Evolutionary conservation across 2,113 vertebrate species (phyloP), one percentile per base, ranked within the genome.

Genomic region (Phaethornis superciliosus): DNA sequence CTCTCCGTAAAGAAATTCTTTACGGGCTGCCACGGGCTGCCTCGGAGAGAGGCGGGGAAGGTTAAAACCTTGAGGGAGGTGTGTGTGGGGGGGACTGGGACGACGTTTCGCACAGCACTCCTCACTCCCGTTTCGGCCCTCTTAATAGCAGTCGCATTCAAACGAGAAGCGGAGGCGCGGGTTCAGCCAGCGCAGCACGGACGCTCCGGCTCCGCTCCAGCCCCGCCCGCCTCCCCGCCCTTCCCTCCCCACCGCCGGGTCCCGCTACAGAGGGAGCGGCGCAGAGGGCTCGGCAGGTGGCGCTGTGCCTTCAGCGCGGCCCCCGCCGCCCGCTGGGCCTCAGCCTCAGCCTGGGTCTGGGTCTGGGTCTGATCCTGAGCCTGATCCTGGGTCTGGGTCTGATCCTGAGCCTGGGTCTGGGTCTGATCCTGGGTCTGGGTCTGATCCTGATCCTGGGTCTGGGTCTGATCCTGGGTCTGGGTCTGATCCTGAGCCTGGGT

Each of bases 61-160:
- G 15, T 12, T 20, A 3, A 17, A 15, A 49, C 9, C 84, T 32
- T 2, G 1, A 20, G 16, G 13, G 23, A 6, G 37, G 37, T n/a
- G n/a, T n/a, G n/a, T n/a, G n/a, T n/a, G 37, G 37, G 12, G 9
- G 37, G 49, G 23, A 24, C 42, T 12, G 18, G 67, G 46, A 8
- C 68, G 4, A 4, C 0, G 33, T 14, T 15, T 32, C 20, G 3
- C 56, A 2, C 2, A 4, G 1, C 18, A 1, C 59, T 3, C 26
- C 2, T 64, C 51, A 1, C 20, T 30, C 8, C 11, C 2, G 22
- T 9, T 21, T 30, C 12, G 22, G 23, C 30, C 6, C 55, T 49
- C 12, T 17, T 10, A 2, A 12, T 4, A 6, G 6, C 20, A 24
- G 17, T 6, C 1, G 7, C 7, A 18, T 4, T 10, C 9, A 3